phyloP scores from a whole-genome alignment of 2,113 vertebrate species.

The Dunckerocampus dactyliophorus region DNA sequence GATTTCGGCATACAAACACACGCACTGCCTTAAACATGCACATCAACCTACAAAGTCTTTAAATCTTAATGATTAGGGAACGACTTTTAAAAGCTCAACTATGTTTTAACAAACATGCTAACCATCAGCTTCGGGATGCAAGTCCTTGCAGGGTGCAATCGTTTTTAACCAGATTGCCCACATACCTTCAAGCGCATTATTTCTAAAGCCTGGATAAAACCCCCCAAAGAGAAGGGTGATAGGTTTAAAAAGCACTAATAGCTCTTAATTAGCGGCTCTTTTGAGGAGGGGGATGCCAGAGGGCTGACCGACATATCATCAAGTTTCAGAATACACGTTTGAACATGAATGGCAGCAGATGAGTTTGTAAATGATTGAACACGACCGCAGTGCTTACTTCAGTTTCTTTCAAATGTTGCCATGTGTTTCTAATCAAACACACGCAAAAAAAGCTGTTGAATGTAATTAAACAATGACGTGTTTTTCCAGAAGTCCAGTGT shows the following conservation, averaged over 20 bases:
- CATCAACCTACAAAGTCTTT: conserved; percentile 4
- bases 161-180: conserved; percentile 10
- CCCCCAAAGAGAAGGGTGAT: conserved; percentile 15
- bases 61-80: not conserved
- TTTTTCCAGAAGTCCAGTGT: conserved; percentile 22
- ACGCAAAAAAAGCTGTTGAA: conserved; percentile 6
- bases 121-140: not conserved
- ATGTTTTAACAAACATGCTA: not conserved
- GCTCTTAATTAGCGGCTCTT: conserved; percentile 23
- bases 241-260: conserved; percentile 28
- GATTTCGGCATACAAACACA: conserved; percentile 15
- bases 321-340: conserved; percentile 15
- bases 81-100: not conserved
- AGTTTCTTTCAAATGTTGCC: not conserved
- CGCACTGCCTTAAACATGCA: not conserved
- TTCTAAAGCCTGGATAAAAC: conserved; percentile 10
- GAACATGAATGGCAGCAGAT: conserved; percentile 22
- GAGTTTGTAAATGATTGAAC: conserved; percentile 17
- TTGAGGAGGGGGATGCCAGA: conserved; percentile 3
- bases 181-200: conserved; percentile 16
- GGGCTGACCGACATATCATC: conserved; percentile 19
- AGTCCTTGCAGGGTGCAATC: not conserved
- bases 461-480: conserved; percentile 27
- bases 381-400: conserved; percentile 12
- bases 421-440: conserved; percentile 16